Conservation (phyloP, 35 echinoderm and acorn worm genomes). For the Apostichopus californicus region DNA sequence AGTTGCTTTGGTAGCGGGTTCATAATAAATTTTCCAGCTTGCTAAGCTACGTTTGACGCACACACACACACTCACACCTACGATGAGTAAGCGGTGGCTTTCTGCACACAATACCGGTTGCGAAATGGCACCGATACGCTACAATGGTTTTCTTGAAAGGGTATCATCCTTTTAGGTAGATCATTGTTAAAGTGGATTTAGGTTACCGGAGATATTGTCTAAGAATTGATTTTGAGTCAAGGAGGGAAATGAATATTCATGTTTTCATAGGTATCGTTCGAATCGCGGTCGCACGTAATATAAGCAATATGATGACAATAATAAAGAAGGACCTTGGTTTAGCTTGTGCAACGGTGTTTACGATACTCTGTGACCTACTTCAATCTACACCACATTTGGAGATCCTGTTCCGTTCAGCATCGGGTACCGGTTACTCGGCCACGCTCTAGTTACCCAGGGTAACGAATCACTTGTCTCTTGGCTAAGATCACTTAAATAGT, state of each 20-base stretch:
- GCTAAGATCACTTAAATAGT: too few relatives aligned
- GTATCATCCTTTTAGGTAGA: not conserved
- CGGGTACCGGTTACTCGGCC: too few relatives aligned
- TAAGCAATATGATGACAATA: too few relatives aligned
- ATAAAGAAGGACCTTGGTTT: too few relatives aligned
- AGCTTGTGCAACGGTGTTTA: too few relatives aligned
- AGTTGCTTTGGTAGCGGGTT: slow-evolving; percentile 1
- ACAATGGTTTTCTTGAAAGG: not conserved
- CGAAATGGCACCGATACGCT: not conserved
- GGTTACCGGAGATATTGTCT: not conserved
- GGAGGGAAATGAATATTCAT: not conserved
- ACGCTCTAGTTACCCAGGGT: too few relatives aligned
- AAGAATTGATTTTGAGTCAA: not conserved
- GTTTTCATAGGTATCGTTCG: not conserved
- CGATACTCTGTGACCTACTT: too few relatives aligned
- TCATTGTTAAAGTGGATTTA: slow-evolving; percentile 3
- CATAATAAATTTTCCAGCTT: not conserved
- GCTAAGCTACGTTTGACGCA: not conserved
- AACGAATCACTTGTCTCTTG: too few relatives aligned
- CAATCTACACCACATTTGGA: too few relatives aligned
- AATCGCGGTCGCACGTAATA: not conserved
- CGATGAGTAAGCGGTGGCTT: not conserved
- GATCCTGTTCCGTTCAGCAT: too few relatives aligned
- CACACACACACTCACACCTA: not conserved
- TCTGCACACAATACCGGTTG: not conserved